phyloP scores from a whole-genome alignment of 2,113 vertebrate genomes.

The Carassius auratus region DNA sequence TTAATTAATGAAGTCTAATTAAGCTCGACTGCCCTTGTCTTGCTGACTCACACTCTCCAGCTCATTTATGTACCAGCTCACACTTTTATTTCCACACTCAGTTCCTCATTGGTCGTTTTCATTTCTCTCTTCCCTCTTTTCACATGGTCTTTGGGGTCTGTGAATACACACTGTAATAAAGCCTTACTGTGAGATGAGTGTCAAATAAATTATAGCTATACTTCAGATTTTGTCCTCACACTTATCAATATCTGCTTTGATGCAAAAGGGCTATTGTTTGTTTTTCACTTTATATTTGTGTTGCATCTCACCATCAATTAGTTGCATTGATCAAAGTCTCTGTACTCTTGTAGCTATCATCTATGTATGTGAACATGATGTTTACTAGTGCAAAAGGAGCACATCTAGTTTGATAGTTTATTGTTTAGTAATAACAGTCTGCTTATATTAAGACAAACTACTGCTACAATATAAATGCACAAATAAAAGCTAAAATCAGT shows the following conservation, averaged over 20 bases:
- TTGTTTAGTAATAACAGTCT: background rate
- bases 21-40: background rate
- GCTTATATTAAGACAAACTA: background rate
- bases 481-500: background rate
- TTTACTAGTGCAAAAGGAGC: background rate
- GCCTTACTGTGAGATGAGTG: conserved; percentile 77
- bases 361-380: background rate
- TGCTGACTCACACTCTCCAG: conserved; percentile 6
- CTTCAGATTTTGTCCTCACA: conserved; percentile 70
- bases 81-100: conserved; percentile 1
- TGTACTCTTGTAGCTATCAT: background rate
- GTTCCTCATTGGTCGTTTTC: conserved; percentile 58
- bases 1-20: conserved; percentile 13
- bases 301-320: background rate
- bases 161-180: conserved; percentile 49
- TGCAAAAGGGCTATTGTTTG: background rate
- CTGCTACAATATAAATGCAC: background rate
- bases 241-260: conserved; percentile 60
- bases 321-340: background rate
- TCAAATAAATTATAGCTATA: conserved; percentile 80
- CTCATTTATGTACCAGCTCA: conserved; percentile 47
- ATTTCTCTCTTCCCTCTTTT: conserved; percentile 56
- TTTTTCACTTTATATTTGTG: background rate
- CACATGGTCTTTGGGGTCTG: conserved; percentile 60
- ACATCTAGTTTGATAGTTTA: background rate